phyloP scores from a whole-genome alignment of 92 coral and sea anemone genomes.

The Hydrozoanthus gracilis region DNA sequence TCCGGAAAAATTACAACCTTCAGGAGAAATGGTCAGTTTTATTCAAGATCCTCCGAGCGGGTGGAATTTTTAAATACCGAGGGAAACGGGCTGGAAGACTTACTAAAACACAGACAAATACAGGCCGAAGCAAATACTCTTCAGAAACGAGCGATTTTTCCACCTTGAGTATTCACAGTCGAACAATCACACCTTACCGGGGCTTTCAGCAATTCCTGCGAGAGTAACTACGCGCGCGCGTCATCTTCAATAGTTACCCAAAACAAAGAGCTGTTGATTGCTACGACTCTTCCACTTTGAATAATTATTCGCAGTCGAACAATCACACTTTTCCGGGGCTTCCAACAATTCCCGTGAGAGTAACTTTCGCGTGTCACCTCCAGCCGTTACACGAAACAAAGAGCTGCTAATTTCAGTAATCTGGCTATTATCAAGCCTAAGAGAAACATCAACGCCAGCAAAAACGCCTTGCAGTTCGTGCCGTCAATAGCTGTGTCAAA shows the following conservation, averaged over 20 bases:
- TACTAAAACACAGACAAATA: too few species aligned
- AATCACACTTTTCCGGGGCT: not conserved
- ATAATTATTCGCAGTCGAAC: not conserved
- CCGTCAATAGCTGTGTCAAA: not conserved
- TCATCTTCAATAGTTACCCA: too few species aligned
- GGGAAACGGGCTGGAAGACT: not conserved
- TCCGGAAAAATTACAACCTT: not conserved
- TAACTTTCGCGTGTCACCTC: too few species aligned
- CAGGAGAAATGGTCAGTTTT: too few species aligned
- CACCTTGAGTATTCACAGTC: not conserved
- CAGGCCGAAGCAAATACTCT: not conserved
- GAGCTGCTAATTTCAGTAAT: not conserved
- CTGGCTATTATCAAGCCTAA: not conserved
- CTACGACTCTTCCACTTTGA: not conserved
- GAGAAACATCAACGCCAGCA: too few species aligned
- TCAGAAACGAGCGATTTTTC: too few species aligned
- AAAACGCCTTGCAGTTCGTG: not conserved
- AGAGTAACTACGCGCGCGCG: not conserved
- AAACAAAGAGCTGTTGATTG: not conserved
- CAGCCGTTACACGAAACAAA: not conserved
- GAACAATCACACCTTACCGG: not conserved
- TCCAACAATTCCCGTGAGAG: not conserved
- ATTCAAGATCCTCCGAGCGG: not conserved
- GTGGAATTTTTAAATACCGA: not conserved
- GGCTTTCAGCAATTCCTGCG: not conserved